A percentile compares a stretch with the other conserved stretches of the same genome.
phyloP scores from a whole-genome alignment of 2,113 vertebrate species.

The Ptyas mucosa region DNA sequence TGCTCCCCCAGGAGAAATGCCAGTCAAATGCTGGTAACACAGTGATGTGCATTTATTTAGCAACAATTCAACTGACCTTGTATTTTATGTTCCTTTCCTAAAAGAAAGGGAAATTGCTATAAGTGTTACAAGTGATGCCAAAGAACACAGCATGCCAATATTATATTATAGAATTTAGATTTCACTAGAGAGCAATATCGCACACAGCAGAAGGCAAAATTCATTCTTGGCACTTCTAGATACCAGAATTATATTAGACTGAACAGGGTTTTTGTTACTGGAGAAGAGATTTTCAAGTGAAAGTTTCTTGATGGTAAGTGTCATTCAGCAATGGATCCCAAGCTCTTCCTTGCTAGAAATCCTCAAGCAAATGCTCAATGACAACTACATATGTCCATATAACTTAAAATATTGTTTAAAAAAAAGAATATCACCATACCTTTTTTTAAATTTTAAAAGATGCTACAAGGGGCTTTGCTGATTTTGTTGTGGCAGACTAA shows the following conservation, averaged over 20 bases:
- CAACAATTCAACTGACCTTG: neutral
- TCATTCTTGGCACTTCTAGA: neutral
- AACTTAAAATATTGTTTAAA: neutral
- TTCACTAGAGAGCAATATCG: neutral
- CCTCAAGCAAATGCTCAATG: neutral
- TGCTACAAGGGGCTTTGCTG: neutral
- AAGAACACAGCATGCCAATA: neutral
- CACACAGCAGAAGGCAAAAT: neutral
- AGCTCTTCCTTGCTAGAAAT: neutral
- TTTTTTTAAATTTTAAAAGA: neutral
- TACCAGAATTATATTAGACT: neutral
- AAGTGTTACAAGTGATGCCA: neutral
- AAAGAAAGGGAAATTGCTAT: conserved; percentile 25
- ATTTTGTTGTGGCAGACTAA: neutral
- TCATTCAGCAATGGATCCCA: neutral
- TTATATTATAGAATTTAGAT: neutral
- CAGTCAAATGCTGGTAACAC: neutral
- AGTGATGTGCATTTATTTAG: neutral
- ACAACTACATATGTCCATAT: neutral
- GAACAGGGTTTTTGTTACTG: neutral
- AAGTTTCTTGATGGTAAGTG: neutral
- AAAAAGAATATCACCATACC: neutral
- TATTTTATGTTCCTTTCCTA: neutral
- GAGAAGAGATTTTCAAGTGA: neutral
- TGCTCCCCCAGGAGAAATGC: conserved; percentile 25